Evolutionary conservation across 2,888 invertebrate species (phyloP), one percentile per base, ranked within the genome.

Genomic region (Ectropis crepuscularia): DNA sequence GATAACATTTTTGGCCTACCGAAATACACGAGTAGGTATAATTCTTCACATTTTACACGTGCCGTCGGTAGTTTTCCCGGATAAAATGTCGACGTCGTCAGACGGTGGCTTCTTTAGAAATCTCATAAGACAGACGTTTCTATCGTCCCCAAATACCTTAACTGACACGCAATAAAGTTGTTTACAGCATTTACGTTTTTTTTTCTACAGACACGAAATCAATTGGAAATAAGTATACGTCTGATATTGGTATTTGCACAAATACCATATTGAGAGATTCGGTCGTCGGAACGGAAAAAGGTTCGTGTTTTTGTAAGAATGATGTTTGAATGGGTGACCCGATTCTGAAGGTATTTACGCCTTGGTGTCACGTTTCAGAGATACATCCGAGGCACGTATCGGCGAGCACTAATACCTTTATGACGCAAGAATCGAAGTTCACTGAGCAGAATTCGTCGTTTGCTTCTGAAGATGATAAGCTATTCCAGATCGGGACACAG

Each of bases 241-340:
- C 64, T 66, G 67, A 70, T 66, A 70, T 69, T 62, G 69, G 67
- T 60, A 72, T 68, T 67, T 66, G 53, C 65, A 68, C 70, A 58
- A 65, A 65, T 54, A 65, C 55, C 55, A 55, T 60, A 48, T 66
- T 61, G 60, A 69, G 59, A 53, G 67, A 63, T 55, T 59, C 64
- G 42, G 61, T 61, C 62, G 66, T 68, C 65, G 67, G 60, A 63
- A 70, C 65, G 60, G 72, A 66, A 63, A 68, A 63, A 63, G 69
- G 72, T 70, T 69, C 48, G 67, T 70, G 45, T 63, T 63, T 64
- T 60, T 60, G 60, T 55, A 36, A 47, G 46, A 57, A 60, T 57
- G 53, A 57, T 57, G 60, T 64, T 59, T 60, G 55, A 51, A 60
- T 59, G 54, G 54, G 45, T 41, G 62, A 47, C 48, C 57, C 53